A percentile compares a stretch with the other conserved stretches of the same genome.
These are phyloP conservation scores for Cylloceria caligata DNA, from an alignment of 2,888 invertebrate genomes.

Conservation along the genomic window DNA sequence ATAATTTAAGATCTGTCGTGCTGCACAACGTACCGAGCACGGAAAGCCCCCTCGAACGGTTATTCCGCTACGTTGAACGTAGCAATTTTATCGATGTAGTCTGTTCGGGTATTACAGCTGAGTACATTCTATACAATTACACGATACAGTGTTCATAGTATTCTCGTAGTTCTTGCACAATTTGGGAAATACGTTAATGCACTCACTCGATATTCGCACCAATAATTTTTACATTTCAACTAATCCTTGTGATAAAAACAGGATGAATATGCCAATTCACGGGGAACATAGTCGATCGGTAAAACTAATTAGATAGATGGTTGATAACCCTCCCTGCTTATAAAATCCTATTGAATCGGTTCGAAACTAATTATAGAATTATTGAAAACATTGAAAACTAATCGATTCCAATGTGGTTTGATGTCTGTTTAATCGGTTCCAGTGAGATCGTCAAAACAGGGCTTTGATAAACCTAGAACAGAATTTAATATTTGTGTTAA, in stretches of 20 bases:
- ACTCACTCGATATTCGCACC: too few relatives aligned
- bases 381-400: too few relatives aligned
- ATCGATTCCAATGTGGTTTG: too few relatives aligned
- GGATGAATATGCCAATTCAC: too few relatives aligned
- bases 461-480: too few relatives aligned
- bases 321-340: too few relatives aligned
- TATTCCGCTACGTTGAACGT: constrained; percentile 22
- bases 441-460: too few relatives aligned
- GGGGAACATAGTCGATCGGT: not conserved
- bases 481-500: too few relatives aligned
- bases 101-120: not conserved
- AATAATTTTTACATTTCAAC: not conserved
- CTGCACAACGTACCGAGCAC: constrained; percentile 16
- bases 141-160: not conserved
- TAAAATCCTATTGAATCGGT: too few relatives aligned
- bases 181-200: not conserved
- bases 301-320: not conserved
- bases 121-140: constrained; percentile 17
- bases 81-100: not conserved
- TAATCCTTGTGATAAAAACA: too few relatives aligned
- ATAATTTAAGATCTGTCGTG: constrained; percentile 14
- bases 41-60: not conserved
- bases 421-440: too few relatives aligned
- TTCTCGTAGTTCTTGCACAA: not conserved
- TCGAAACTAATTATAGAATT: too few relatives aligned